These are phyloP conservation scores for Pithys albifrons DNA, from an alignment of 2,113 vertebrate species.

Conservation along the genomic window DNA sequence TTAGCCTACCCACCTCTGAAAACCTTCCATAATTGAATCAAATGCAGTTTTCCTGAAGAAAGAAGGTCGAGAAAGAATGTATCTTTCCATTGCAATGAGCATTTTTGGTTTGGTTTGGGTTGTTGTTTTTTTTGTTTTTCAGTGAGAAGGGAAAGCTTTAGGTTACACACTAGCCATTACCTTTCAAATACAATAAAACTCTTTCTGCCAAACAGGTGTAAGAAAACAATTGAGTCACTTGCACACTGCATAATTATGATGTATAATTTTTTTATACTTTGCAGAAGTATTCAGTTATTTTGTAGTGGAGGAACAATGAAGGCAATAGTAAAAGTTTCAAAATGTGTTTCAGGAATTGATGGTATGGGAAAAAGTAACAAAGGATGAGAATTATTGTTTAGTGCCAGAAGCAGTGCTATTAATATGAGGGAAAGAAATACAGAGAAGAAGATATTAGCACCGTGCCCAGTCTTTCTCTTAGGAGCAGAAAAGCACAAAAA, in stretches of 20 bases:
- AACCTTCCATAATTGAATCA: background rate
- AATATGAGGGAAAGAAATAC: background rate
- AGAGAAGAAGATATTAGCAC: background rate
- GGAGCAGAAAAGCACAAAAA: background rate
- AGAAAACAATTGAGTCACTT: background rate
- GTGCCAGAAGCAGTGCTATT: background rate
- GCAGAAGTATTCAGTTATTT: background rate
- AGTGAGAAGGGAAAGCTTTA: background rate
- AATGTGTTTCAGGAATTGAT: background rate
- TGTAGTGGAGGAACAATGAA: background rate
- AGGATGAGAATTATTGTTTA: background rate
- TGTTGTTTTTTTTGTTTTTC: background rate
- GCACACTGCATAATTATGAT: background rate
- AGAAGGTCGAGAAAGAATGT: background rate
- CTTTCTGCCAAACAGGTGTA: background rate
- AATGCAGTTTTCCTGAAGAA: background rate
- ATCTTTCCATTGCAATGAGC: background rate
- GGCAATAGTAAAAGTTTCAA: background rate
- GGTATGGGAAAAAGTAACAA: background rate
- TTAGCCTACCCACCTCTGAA: background rate
- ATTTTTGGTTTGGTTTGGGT: accelerated
- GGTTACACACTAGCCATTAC: background rate
- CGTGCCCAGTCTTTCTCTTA: background rate
- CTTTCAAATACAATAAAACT: background rate
- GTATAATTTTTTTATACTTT: background rate